These are phyloP conservation scores for Sternotherus odoratus DNA, from an alignment of 2,797 vertebrate genomes.

Conservation along the genomic window DNA sequence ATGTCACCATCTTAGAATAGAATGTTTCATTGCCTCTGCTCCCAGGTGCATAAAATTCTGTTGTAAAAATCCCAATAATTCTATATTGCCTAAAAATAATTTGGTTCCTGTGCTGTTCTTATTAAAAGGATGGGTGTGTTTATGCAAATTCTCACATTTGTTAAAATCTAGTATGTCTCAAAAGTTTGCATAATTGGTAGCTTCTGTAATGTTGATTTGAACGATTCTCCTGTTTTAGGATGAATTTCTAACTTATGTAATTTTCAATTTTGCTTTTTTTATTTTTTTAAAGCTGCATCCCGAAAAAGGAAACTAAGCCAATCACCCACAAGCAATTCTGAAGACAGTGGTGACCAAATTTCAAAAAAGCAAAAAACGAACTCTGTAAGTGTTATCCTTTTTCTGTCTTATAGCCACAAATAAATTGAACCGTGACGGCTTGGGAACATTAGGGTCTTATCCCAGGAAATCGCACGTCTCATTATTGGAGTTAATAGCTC, in stretches of 20 bases:
- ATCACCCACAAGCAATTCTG: constrained; percentile 73
- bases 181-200: not conserved
- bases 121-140: not conserved
- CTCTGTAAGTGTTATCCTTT: constrained; percentile 74
- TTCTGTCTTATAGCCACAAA: not conserved
- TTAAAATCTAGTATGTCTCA: not conserved
- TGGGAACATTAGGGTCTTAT: not conserved
- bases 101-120: not conserved
- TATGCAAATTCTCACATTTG: not conserved
- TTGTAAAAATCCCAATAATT: not conserved
- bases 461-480: not conserved
- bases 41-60: not conserved
- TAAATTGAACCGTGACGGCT: not conserved
- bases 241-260: not conserved
- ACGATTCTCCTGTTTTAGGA: not conserved
- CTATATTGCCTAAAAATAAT: not conserved
- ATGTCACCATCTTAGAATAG: not conserved
- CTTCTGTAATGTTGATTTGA: not conserved
- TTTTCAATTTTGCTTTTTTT: not conserved
- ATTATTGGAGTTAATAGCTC: not conserved
- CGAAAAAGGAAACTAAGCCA: constrained; percentile 84
- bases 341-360: constrained; percentile 70
- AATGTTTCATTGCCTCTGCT: not conserved
- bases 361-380: constrained; percentile 78
- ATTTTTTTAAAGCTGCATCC: constrained; percentile 71